Conservation (phyloP, 2,888 invertebrate species). For the Junonia oenone region DNA sequence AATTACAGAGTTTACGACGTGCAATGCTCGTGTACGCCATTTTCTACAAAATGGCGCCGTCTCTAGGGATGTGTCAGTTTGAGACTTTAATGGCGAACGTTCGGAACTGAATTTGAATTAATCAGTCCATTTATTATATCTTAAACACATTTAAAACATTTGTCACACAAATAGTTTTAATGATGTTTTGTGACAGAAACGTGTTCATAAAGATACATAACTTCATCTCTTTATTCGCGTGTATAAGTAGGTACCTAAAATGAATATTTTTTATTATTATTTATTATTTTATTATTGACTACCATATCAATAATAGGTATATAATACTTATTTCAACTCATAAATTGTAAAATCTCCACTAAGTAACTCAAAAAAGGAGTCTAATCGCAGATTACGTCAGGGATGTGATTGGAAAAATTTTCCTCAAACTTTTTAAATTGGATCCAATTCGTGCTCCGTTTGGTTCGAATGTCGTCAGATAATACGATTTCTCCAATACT, state of each 20-base stretch:
- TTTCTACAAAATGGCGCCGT: constrained; percentile 54
- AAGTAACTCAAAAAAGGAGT: constrained; percentile 44
- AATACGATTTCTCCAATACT: constrained; percentile 66
- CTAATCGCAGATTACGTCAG: constrained; percentile 62
- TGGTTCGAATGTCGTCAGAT: constrained; percentile 62
- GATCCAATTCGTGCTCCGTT: constrained; percentile 64
- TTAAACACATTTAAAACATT: background rate
- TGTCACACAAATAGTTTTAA: no score
- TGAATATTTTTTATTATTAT: no score
- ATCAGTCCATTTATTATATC: background rate
- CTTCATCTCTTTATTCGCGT: no score
- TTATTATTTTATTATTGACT: no score
- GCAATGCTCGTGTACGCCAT: constrained; percentile 57
- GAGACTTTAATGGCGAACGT: constrained; percentile 58
- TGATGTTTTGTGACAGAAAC: no score
- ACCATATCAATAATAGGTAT: background rate
- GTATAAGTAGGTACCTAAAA: no score
- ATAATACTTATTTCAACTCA: background rate
- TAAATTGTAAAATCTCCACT: constrained; percentile 26
- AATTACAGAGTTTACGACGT: constrained; percentile 78
- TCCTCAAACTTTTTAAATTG: constrained; percentile 75
- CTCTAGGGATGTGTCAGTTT: constrained; percentile 39
- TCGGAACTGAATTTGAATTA: constrained; percentile 56
- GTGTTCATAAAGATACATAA: no score
- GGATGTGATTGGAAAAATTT: constrained; percentile 73